These are phyloP conservation scores for Falco punctatus DNA, from an alignment of 2,113 vertebrate genomes.

Conservation along the genomic window DNA sequence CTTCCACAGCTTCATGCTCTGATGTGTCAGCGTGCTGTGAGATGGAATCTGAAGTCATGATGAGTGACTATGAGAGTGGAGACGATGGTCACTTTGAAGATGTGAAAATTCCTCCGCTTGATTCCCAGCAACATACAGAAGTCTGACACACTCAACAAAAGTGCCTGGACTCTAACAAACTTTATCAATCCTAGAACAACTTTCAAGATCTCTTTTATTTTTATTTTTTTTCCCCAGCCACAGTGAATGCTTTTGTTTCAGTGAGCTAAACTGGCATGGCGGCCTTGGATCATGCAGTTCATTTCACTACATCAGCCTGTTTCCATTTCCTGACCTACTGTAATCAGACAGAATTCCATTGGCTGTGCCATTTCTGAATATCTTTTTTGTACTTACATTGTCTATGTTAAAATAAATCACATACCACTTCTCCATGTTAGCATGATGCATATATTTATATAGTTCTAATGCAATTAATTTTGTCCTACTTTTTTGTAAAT, in stretches of 20 bases:
- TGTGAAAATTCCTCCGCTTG: conserved; percentile 86
- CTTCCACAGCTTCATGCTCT: conserved; percentile 94
- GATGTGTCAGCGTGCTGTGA: conserved; percentile 96
- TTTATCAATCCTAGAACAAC: conserved; percentile 50
- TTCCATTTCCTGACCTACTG: conserved; percentile 65
- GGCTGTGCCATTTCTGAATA: conserved; percentile 67
- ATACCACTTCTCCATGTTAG: conserved; percentile 74
- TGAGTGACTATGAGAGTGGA: conserved; percentile 97
- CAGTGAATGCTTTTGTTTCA: conserved; percentile 39
- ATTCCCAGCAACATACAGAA: conserved; percentile 94
- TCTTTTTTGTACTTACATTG: conserved; percentile 62
- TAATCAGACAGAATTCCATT: conserved; percentile 28
- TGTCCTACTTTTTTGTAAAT: conserved; percentile 88
- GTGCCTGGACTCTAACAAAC: conserved; percentile 88
- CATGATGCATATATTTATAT: conserved; percentile 89
- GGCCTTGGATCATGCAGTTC: conserved; percentile 60
- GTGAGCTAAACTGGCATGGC: conserved; percentile 72
- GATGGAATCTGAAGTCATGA: conserved; percentile 91
- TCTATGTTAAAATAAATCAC: conserved; percentile 65
- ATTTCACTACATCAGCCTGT: conserved; percentile 48
- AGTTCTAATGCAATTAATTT: conserved; percentile 82
- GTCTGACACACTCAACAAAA: conserved; percentile 92
- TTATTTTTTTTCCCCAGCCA: neutral
- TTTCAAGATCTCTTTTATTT: conserved; percentile 51
- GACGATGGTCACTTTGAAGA: conserved; percentile 89